These are phyloP conservation scores for Lepidocolaptes lacrymiger DNA, from an alignment of 2,797 vertebrate genomes.

Conservation along the genomic window DNA sequence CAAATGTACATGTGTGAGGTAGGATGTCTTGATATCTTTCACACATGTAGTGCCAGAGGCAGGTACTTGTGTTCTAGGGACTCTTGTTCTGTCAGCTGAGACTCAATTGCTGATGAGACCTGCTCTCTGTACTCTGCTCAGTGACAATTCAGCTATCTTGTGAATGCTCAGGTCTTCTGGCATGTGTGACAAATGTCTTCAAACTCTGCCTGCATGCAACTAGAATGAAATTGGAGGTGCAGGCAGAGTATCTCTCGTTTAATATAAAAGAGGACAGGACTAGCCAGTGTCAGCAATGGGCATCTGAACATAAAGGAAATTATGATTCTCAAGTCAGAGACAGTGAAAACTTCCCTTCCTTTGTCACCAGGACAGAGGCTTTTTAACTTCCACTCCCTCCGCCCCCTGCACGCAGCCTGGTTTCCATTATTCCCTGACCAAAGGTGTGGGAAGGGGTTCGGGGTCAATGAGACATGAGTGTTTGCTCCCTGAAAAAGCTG, in stretches of 20 bases:
- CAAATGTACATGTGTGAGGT: not conserved
- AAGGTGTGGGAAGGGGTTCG: not conserved
- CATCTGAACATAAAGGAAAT: not conserved
- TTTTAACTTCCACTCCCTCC: not conserved
- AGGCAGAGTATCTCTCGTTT: not conserved
- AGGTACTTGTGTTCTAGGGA: not conserved
- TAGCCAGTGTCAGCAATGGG: not conserved
- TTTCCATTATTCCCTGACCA: not conserved
- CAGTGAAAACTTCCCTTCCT: not conserved
- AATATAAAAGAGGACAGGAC: not conserved
- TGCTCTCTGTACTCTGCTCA: not conserved
- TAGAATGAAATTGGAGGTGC: not conserved
- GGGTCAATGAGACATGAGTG: accelerated
- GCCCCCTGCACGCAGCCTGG: accelerated
- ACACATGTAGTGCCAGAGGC: not conserved
- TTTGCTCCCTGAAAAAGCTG: not conserved
- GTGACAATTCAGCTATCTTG: not conserved
- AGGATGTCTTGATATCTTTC: not conserved
- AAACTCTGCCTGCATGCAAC: not conserved
- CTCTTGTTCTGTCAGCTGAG: not conserved
- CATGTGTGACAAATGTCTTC: not conserved
- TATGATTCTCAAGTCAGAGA: not conserved
- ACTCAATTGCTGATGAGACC: not conserved
- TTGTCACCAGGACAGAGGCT: not conserved
- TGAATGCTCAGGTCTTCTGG: not conserved